These are phyloP conservation scores for Centropus bengalensis DNA, from an alignment of 2,113 vertebrate genomes.

Conservation along the genomic window DNA sequence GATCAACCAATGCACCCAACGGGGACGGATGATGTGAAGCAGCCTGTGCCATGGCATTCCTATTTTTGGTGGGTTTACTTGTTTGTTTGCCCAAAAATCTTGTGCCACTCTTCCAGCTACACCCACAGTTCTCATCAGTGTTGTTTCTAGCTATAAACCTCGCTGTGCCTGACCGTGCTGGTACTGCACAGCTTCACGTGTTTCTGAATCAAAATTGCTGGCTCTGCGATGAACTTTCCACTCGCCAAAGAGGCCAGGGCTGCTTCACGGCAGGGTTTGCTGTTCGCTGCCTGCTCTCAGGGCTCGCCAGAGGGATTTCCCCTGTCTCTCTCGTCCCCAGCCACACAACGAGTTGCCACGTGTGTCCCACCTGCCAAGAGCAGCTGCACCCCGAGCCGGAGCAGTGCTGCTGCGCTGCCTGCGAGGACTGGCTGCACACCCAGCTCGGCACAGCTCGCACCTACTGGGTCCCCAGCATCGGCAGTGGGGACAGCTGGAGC, in stretches of 20 bases:
- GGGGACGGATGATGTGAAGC: fast-evolving
- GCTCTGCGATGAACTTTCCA: fast-evolving
- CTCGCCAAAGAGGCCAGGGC: fast-evolving
- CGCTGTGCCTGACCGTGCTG: fast-evolving
- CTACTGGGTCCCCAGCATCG: neutral
- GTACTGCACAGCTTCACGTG: neutral
- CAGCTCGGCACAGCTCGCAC: neutral
- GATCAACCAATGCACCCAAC: fast-evolving
- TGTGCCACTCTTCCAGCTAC: fast-evolving
- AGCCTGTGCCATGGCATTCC: neutral
- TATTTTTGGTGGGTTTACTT: conserved; percentile 31
- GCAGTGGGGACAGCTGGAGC: fast-evolving
- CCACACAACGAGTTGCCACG: neutral
- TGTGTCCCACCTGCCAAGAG: neutral
- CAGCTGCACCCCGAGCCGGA: neutral
- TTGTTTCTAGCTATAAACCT: neutral
- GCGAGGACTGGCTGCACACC: neutral
- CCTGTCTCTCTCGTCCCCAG: neutral
- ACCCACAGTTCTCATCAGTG: fast-evolving
- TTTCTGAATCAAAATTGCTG: fast-evolving
- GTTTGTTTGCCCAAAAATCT: neutral
- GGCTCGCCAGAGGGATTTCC: neutral
- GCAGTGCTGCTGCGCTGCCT: fast-evolving
- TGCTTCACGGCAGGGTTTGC: neutral
- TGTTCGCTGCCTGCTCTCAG: neutral